phyloP scores from a whole-genome alignment of 2,113 vertebrate genomes.

The Orcinus orca region DNA sequence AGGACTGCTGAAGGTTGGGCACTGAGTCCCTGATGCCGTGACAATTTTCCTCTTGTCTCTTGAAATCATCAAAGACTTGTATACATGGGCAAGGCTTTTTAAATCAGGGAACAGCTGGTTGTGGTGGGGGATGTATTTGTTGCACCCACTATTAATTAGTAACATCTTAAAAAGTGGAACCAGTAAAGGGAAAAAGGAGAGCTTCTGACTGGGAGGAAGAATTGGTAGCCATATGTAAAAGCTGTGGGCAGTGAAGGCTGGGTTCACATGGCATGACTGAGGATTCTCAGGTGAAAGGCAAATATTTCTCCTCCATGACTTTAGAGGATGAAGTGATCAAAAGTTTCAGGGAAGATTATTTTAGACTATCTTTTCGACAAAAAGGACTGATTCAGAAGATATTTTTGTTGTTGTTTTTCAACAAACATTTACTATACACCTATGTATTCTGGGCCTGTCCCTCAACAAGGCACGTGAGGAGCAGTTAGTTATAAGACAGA shows the following conservation, averaged over 20 bases:
- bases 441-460: neutral
- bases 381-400: neutral
- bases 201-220: constrained; percentile 27
- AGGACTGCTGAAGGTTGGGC: constrained; percentile 57
- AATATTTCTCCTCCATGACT: neutral
- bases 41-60: constrained; percentile 66
- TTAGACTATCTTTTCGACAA: neutral
- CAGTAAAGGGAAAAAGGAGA: constrained; percentile 49
- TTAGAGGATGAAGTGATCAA: neutral
- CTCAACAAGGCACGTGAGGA: neutral
- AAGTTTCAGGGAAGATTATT: neutral
- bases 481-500: neutral
- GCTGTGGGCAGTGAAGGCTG: neutral
- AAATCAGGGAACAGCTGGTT: constrained; percentile 75
- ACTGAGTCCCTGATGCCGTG: constrained; percentile 55
- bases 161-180: constrained; percentile 65
- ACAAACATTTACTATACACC: neutral
- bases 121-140: constrained; percentile 64
- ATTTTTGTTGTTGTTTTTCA: neutral
- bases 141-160: constrained; percentile 72
- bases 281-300: neutral
- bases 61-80: constrained; percentile 72
- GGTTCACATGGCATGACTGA: neutral
- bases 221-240: constrained; percentile 49
- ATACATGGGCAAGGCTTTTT: constrained; percentile 65